Evolutionary conservation across 2,888 invertebrate genomes (phyloP), one percentile per base, ranked within the genome.

Genomic region (Pandemis cinnamomeana): DNA sequence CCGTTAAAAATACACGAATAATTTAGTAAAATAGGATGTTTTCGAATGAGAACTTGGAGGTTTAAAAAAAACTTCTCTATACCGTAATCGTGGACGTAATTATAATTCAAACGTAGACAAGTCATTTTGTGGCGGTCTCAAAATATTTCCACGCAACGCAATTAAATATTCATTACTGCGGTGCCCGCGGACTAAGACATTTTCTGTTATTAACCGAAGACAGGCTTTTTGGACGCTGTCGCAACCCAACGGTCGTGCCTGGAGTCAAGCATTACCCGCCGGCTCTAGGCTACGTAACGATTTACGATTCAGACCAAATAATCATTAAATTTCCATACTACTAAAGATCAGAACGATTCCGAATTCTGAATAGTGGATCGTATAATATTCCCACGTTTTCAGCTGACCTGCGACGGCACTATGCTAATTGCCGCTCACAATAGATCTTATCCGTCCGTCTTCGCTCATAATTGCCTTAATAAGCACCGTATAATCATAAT

Each of bases 161-260:
- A 94, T 93, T 92, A 93, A 91, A 91, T 93, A 90, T 91, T 91
- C 92, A 92, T 93, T 92, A 93, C 80, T 76, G 75, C 75, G 78
- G 77, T 79, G 87, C 86, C 86, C 79, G 84, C 84, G 86, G 87
- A 85, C 84, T 78, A 79, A 82, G 86, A 82, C 84, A 86, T 87
- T 86, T 88, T 86, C 82, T 86, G 88, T 91, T 89, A 92, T 92
- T 92, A 91, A 81, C 84, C 58, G 58, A 58, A 58, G 84, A 85
- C 86, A 84, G 74, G 58, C 75, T 79, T 86, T 89, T 89, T 82
- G 82, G 82, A 79, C 77, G 79, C 81, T 81, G 81, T 41, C 51
- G 64, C 13, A 58, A 44, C 58, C 44, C 7, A 44, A 44, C 67
- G n/a, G 44, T 68, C 67, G 66, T 61, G 74, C 74, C 61, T 81